Percentiles rank a stretch among this genome's conserved stretches.
Conservation (phyloP, 1,140 invertebrate genomes). For the Agraylea sexmaculata region DNA sequence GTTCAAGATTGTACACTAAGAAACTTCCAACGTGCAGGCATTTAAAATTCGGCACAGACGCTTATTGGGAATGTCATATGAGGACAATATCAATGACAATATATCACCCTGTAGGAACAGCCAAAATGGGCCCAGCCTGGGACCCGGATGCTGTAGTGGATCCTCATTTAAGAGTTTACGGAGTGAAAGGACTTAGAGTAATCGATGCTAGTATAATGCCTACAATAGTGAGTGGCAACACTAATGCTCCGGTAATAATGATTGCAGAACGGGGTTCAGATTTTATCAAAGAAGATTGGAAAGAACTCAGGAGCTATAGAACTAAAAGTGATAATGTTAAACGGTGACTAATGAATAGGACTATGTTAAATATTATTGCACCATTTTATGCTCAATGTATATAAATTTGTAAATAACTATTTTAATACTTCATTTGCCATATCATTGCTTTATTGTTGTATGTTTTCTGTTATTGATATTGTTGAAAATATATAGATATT, state of each 20-base stretch:
- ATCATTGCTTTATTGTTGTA: too few relatives aligned
- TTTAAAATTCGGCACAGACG: constrained; percentile 58
- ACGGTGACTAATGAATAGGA: neutral
- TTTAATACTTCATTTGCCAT: too few relatives aligned
- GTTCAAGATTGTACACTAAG: constrained; percentile 57
- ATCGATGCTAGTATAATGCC: constrained; percentile 87
- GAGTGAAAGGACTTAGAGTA: constrained; percentile 63
- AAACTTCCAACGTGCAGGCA: constrained; percentile 70
- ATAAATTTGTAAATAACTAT: too few relatives aligned
- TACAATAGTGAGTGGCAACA: constrained; percentile 68
- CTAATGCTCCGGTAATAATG: constrained; percentile 77
- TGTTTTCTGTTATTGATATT: too few relatives aligned
- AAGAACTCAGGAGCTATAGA: constrained; percentile 22
- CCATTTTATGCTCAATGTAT: too few relatives aligned
- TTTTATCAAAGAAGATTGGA: constrained; percentile 66
- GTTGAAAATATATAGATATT: too few relatives aligned
- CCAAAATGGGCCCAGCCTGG: constrained; percentile 70
- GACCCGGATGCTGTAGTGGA: constrained; percentile 74
- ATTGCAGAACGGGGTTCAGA: constrained; percentile 77
- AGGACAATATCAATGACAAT: constrained; percentile 77
- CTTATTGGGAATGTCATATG: constrained; percentile 76
- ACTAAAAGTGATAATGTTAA: constrained; percentile 1
- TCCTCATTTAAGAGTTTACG: constrained; percentile 62
- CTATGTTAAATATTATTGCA: neutral
- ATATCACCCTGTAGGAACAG: constrained; percentile 70